Conservation (phyloP, 2,797 vertebrate genomes). For the Miichthys miiuy region DNA sequence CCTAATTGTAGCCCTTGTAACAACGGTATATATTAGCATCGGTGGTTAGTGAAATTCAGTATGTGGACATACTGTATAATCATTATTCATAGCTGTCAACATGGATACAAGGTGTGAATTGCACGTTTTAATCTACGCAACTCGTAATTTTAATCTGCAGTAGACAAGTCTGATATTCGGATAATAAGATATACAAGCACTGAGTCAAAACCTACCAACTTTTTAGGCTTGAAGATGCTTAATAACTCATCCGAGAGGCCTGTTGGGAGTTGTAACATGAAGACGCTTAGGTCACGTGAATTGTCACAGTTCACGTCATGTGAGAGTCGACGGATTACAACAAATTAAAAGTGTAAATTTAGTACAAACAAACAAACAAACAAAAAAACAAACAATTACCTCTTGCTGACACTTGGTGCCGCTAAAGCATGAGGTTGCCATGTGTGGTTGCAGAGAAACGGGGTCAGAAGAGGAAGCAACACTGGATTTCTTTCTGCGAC, state of each 20-base stretch:
- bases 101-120: neutral
- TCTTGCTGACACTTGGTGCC: constrained; percentile 8
- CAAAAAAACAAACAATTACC: neutral
- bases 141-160: neutral
- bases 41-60: neutral
- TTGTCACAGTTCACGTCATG: neutral
- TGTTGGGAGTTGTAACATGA: neutral
- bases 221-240: no score
- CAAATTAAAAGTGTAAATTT: neutral
- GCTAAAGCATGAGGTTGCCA: neutral
- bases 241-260: neutral
- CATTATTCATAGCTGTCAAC: neutral
- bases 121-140: neutral
- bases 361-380: neutral
- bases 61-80: neutral
- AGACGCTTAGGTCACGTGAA: neutral
- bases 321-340: neutral
- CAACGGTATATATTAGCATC: neutral
- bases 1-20: neutral
- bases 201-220: neutral
- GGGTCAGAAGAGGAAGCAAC: constrained; percentile 11
- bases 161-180: neutral
- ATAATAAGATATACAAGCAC: no score
- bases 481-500: neutral
- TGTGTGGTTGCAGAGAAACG: neutral